phyloP scores from a whole-genome alignment of 2,797 vertebrate species.

The Enteromius mattozi region DNA sequence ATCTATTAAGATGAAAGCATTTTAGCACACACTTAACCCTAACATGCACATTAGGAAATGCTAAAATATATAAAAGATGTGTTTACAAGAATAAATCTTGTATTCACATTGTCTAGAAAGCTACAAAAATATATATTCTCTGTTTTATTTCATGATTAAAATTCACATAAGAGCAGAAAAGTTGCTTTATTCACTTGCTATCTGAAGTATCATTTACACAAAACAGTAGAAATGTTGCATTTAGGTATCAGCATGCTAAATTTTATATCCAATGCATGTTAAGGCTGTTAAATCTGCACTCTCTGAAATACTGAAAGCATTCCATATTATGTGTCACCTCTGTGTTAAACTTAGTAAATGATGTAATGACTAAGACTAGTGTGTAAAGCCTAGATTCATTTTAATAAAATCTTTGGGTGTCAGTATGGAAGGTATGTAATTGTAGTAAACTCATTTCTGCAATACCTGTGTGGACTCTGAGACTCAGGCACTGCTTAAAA shows the following conservation, averaged over 20 bases:
- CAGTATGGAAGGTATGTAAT: neutral
- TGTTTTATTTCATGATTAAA: neutral
- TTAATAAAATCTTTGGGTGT: conserved; percentile 33
- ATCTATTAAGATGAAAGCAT: neutral
- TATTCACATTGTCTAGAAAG: neutral
- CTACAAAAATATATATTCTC: neutral
- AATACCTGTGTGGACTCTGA: neutral
- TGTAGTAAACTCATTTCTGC: neutral
- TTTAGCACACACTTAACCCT: neutral
- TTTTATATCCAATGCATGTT: neutral
- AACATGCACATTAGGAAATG: neutral
- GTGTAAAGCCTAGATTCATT: neutral
- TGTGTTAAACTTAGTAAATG: neutral
- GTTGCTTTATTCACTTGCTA: neutral
- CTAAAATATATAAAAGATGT: neutral
- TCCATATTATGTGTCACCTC: neutral
- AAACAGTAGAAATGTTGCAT: neutral
- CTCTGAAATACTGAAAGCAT: neutral
- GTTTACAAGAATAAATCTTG: too few relatives aligned
- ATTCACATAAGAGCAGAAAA: neutral
- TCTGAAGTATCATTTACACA: neutral
- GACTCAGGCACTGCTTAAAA: neutral
- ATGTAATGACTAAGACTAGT: neutral
- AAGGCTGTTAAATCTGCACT: neutral
- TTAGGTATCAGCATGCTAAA: neutral